phyloP scores from a whole-genome alignment of 2,797 vertebrate genomes.

The Petrocephalus schoutedeni region DNA sequence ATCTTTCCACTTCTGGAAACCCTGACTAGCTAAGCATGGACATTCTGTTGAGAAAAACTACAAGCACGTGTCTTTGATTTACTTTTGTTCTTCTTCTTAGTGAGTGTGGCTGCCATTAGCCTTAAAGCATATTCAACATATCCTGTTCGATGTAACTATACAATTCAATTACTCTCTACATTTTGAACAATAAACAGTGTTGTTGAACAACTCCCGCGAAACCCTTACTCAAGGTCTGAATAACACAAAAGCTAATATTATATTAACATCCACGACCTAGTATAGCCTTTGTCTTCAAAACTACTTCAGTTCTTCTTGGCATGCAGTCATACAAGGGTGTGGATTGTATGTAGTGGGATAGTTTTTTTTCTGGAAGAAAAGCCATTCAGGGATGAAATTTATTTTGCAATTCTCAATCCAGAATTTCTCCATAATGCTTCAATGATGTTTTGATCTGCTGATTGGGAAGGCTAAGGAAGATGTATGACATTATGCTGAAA shows the following conservation, averaged over 20 bases:
- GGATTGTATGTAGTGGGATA: not conserved
- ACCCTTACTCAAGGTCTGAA: not conserved
- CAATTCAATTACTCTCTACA: not conserved
- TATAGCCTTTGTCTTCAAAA: not conserved
- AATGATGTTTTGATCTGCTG: not conserved
- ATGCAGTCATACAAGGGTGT: not conserved
- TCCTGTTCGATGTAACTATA: not conserved
- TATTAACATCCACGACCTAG: not conserved
- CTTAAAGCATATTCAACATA: not conserved
- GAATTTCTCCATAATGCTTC: not conserved
- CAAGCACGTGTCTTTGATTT: conserved; percentile 31
- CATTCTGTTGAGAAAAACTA: not conserved
- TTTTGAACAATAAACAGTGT: not conserved
- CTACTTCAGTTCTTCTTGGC: not conserved
- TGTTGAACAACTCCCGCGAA: not conserved
- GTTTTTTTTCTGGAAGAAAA: not conserved
- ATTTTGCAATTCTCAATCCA: not conserved
- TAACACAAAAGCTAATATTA: not conserved
- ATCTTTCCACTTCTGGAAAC: conserved; percentile 18
- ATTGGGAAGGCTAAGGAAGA: not conserved
- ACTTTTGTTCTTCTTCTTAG: conserved; percentile 1
- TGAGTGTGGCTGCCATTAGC: conserved; percentile 26
- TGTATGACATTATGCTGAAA: not conserved
- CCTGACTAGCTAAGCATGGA: not conserved
- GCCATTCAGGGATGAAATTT: not conserved